phyloP scores from a whole-genome alignment of 2,113 vertebrate species.

The Neodon shergylaensis region DNA sequence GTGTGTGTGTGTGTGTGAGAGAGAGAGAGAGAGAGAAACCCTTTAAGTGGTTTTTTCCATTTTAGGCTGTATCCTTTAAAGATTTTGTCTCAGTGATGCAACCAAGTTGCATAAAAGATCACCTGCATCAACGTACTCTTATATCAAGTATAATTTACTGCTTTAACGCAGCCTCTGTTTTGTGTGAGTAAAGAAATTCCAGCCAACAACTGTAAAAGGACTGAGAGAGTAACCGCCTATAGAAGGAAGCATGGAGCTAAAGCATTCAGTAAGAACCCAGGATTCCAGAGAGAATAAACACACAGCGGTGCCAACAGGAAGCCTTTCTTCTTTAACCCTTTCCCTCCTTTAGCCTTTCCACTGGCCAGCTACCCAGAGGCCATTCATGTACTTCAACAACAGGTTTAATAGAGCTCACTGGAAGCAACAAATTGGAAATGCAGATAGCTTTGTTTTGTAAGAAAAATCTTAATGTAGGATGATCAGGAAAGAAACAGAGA shows the following conservation, averaged over 20 bases:
- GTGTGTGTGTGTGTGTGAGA: no score
- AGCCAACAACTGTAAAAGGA: background rate
- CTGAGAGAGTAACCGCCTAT: background rate
- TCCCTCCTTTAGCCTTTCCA: background rate
- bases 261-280: background rate
- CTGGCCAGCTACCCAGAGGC: background rate
- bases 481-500: background rate
- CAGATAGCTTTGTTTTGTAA: background rate
- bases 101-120: background rate
- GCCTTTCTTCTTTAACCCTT: no score
- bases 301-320: background rate
- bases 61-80: background rate
- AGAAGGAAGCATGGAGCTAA: background rate
- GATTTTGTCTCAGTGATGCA: background rate
- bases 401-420: background rate
- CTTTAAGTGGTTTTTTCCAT: background rate
- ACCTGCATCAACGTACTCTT: background rate
- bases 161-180: background rate
- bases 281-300: background rate
- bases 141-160: background rate
- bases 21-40: no score
- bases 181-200: slow-evolving; percentile 16
- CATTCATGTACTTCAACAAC: background rate
- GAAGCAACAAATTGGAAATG: background rate
- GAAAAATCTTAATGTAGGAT: slow-evolving; percentile 26